Evolutionary conservation across 2,797 vertebrate species (phyloP).

Genomic region (Spondyliosoma cantharus): DNA sequence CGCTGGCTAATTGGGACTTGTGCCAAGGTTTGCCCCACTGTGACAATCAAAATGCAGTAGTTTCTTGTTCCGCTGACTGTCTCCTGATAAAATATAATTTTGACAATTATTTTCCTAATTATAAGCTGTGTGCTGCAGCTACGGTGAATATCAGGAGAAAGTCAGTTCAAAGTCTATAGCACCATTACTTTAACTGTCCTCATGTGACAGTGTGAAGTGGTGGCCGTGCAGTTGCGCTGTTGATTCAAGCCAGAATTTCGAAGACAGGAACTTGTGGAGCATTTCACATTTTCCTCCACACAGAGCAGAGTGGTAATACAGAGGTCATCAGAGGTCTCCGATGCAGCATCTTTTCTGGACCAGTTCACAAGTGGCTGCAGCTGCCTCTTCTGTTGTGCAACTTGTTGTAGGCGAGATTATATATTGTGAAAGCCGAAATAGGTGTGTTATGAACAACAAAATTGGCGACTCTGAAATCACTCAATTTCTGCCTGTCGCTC

Average conservation of each 20-base stretch:
- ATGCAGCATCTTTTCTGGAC: slow-evolving; percentile 7
- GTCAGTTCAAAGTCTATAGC: neutral
- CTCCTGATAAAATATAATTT: neutral
- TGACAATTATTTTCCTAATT: neutral
- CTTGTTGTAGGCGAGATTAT: neutral
- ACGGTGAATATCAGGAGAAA: neutral
- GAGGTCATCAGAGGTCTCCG: slow-evolving; percentile 4
- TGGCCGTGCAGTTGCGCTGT: neutral
- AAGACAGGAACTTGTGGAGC: neutral
- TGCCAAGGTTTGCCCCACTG: neutral
- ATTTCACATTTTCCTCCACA: slow-evolving; percentile 13
- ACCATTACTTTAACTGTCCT: neutral
- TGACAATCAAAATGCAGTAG: neutral
- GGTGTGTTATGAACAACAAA: slow-evolving; percentile 17
- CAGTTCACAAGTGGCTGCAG: neutral
- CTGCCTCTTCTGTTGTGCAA: slow-evolving; percentile 11
- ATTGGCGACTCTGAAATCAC: slow-evolving; percentile 29
- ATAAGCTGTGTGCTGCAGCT: neutral
- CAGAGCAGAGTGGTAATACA: neutral
- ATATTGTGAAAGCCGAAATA: slow-evolving; percentile 33
- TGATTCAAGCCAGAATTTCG: neutral
- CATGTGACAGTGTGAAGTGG: neutral
- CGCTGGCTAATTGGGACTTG: neutral
- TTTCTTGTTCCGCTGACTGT: neutral
- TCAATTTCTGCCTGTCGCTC: slow-evolving; percentile 34